A percentile compares a stretch with the other conserved stretches of the same genome.
Evolutionary conservation across 2,113 vertebrate genomes (phyloP).

Genomic region (Boleophthalmus pectinirostris): DNA sequence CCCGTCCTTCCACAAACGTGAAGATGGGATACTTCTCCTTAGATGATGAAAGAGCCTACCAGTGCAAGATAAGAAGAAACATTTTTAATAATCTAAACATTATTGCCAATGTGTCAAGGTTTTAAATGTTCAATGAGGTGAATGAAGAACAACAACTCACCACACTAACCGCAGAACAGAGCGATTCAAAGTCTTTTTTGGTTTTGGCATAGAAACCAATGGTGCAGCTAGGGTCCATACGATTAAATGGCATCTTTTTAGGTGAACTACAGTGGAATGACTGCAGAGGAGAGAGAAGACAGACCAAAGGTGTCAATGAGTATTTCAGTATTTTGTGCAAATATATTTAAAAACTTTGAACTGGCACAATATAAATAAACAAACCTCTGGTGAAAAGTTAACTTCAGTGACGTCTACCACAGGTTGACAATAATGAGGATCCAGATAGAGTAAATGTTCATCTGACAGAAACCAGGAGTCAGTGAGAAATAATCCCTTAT

Average conservation of each 20-base stretch:
- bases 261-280: slow-evolving; percentile 90
- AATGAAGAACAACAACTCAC: slow-evolving; percentile 67
- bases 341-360: not conserved
- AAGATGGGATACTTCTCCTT: slow-evolving; percentile 90
- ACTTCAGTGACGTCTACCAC: slow-evolving; percentile 82
- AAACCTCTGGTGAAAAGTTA: slow-evolving; percentile 85
- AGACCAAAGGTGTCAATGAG: not conserved
- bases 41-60: slow-evolving; percentile 81
- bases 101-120: not conserved
- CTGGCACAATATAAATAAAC: slow-evolving; percentile 18
- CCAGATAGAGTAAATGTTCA: slow-evolving; percentile 89
- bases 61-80: not conserved
- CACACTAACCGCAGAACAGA: slow-evolving; percentile 80
- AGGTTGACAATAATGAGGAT: slow-evolving; percentile 92
- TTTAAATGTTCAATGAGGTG: not conserved
- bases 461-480: slow-evolving; percentile 68
- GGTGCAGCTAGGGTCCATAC: slow-evolving; percentile 93
- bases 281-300: slow-evolving; percentile 53
- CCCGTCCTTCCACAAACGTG: slow-evolving; percentile 83
- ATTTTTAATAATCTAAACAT: not conserved
- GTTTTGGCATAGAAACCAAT: slow-evolving; percentile 87
- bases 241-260: slow-evolving; percentile 87
- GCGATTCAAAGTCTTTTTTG: slow-evolving; percentile 83
- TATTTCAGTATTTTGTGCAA: not conserved
- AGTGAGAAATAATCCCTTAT: not conserved